These are phyloP conservation scores for Chiroxiphia lanceolata DNA, from an alignment of 2,797 vertebrate genomes.

Conservation along the genomic window DNA sequence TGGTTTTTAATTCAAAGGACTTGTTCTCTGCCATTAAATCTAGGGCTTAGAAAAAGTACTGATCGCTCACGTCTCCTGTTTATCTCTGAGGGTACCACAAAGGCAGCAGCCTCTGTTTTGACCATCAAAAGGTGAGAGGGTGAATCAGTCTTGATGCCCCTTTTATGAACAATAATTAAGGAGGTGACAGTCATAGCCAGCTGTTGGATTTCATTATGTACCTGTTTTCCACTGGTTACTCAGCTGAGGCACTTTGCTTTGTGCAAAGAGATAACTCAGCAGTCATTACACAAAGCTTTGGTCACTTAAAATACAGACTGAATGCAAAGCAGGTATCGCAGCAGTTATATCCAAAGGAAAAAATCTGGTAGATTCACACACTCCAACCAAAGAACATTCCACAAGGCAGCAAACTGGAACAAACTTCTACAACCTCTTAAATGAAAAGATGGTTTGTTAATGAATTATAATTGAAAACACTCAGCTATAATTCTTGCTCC, in stretches of 20 bases:
- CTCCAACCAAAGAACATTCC: not conserved
- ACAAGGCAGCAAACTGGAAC: not conserved
- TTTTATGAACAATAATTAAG: not conserved
- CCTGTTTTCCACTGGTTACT: not conserved
- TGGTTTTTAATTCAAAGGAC: slow-evolving; percentile 40
- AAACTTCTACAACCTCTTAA: not conserved
- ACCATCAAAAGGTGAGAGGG: not conserved
- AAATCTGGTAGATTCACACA: not conserved
- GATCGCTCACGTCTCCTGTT: not conserved
- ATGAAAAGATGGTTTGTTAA: not conserved
- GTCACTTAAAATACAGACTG: not conserved
- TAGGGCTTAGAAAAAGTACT: not conserved
- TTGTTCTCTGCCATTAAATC: slow-evolving; percentile 39
- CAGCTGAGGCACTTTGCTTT: not conserved
- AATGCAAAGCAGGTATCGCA: not conserved
- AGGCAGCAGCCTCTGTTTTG: not conserved
- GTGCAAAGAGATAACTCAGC: not conserved
- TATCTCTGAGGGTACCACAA: not conserved
- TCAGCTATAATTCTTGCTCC: not conserved
- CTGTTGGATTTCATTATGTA: not conserved
- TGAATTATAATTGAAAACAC: not conserved
- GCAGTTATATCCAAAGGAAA: not conserved
- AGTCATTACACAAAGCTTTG: not conserved
- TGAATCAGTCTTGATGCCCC: not conserved
- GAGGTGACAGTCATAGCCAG: not conserved